These are phyloP conservation scores for Thalassophryne amazonica DNA, from an alignment of 2,797 vertebrate genomes.

Conservation along the genomic window DNA sequence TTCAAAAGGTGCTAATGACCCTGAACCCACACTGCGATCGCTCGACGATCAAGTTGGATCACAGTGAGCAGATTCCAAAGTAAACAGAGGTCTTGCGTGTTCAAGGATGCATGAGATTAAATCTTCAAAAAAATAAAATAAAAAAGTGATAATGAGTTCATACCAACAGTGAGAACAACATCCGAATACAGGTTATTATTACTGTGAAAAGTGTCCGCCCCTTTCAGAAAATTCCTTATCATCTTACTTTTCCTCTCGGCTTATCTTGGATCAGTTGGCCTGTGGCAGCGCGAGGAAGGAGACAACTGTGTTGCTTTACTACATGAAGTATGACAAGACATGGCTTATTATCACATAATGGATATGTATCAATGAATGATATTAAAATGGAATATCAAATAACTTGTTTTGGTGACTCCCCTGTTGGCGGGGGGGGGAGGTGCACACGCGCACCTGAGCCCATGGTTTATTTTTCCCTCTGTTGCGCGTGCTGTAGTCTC, in stretches of 20 bases:
- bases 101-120: slow-evolving; percentile 78
- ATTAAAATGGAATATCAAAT: slow-evolving; percentile 62
- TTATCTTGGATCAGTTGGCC: slow-evolving; percentile 27
- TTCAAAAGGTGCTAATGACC: slow-evolving; percentile 59
- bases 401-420: slow-evolving; percentile 59
- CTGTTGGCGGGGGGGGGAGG: slow-evolving; percentile 15
- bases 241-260: slow-evolving; percentile 31
- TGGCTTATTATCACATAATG: slow-evolving; percentile 64
- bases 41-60: too few species aligned
- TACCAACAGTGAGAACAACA: slow-evolving; percentile 15
- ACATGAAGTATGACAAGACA: slow-evolving; percentile 59
- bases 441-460: slow-evolving; percentile 43
- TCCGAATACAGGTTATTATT: slow-evolving; percentile 53
- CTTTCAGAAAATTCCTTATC: slow-evolving; percentile 41
- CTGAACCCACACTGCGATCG: too few species aligned
- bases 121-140: slow-evolving; percentile 53
- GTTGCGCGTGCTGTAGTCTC: slow-evolving; percentile 59
- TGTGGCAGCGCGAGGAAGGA: slow-evolving; percentile 7
- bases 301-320: slow-evolving; percentile 37
- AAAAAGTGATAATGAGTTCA: slow-evolving; percentile 57
- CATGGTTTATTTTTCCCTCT: slow-evolving; percentile 51
- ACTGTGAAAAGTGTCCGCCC: slow-evolving; percentile 50
- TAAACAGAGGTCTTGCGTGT: slow-evolving; percentile 56
- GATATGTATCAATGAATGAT: slow-evolving; percentile 72
- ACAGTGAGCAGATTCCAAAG: slow-evolving; percentile 44